phyloP scores from a whole-genome alignment of 2,113 vertebrate species.

The Tringa solitaria region DNA sequence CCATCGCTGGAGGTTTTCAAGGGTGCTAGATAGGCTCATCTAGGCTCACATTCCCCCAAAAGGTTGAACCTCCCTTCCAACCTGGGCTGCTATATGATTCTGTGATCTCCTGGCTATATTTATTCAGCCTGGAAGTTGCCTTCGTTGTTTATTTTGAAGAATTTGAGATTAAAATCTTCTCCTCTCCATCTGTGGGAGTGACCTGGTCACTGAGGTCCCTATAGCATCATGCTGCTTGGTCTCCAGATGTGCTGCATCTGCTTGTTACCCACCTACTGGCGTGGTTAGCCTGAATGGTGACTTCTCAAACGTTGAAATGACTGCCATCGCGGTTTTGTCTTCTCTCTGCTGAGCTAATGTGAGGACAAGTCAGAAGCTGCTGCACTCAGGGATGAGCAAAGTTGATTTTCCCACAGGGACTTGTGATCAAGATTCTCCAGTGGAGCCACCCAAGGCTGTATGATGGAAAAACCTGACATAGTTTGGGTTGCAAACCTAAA shows the following conservation, averaged over 20 bases:
- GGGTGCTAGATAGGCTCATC: not conserved
- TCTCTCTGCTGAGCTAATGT: not conserved
- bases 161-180: not conserved
- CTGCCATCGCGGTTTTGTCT: not conserved
- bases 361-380: not conserved
- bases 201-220: not conserved
- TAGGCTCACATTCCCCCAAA: not conserved
- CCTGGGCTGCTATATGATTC: not conserved
- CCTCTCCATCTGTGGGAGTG: not conserved
- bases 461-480: not conserved
- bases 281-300: not conserved
- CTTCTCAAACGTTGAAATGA: rapidly evolving
- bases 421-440: not conserved
- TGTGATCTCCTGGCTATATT: not conserved
- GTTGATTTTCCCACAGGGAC: not conserved
- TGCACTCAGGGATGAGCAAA: not conserved
- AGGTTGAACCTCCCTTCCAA: not conserved
- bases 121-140: not conserved
- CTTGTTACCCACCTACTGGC: not conserved
- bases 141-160: not conserved
- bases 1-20: not conserved
- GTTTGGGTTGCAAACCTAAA: not conserved
- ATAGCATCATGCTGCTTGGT: not conserved
- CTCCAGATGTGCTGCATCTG: not conserved
- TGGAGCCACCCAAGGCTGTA: not conserved